Evolutionary conservation across 1,140 invertebrate species (phyloP).

Genomic region (Rhopalosiphum maidis): DNA sequence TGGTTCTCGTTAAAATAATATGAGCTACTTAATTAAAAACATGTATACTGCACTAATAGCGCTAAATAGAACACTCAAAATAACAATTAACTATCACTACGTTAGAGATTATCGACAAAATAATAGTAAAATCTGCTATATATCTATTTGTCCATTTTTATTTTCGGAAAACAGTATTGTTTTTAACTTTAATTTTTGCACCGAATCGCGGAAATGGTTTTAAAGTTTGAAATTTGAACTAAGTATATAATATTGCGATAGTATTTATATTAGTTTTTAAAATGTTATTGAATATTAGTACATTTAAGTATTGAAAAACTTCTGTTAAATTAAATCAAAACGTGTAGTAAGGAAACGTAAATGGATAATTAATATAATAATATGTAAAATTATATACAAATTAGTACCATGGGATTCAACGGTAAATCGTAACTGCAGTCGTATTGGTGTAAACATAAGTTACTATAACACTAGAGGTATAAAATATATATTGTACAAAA

Average conservation of each 20-base stretch:
- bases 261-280: background rate
- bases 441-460: background rate
- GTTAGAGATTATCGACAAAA: background rate
- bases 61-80: background rate
- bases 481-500: conserved; percentile 2
- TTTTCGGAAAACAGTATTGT: background rate
- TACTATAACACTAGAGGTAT: conserved; percentile 20
- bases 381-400: background rate
- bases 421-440: conserved; percentile 28
- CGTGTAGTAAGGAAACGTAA: background rate
- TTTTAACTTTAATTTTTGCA: background rate
- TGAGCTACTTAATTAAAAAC: background rate
- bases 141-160: background rate
- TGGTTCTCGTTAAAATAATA: background rate
- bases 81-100: background rate
- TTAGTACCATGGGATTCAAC: background rate
- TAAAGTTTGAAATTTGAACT: background rate
- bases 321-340: background rate
- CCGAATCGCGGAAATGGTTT: background rate
- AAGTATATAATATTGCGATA: background rate
- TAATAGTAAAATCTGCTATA: background rate
- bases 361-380: conserved; percentile 39
- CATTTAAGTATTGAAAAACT: background rate
- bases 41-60: background rate
- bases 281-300: background rate